Conservation (phyloP, 2,888 invertebrate species). For the Drosophila pseudotakahashii region DNA sequence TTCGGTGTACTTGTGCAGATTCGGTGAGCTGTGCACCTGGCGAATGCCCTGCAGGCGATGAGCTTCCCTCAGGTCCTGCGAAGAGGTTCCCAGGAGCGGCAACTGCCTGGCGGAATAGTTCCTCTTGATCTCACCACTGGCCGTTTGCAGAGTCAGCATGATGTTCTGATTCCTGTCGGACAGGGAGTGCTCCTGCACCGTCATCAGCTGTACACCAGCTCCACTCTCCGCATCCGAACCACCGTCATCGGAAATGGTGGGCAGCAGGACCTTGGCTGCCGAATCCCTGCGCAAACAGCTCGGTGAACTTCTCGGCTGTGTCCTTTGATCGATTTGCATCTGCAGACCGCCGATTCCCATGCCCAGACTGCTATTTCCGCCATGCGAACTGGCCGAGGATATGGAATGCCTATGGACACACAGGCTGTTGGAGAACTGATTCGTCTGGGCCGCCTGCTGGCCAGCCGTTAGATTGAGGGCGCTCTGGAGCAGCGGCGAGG, state of each 20-base stretch:
- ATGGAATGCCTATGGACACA: conserved; percentile 82
- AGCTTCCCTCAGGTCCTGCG: conserved; percentile 80
- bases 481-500: conserved; percentile 84
- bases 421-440: conserved; percentile 74
- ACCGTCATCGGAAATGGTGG: conserved; percentile 81
- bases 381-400: conserved; percentile 80
- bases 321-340: conserved; percentile 83
- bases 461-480: conserved; percentile 82
- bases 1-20: conserved; percentile 82
- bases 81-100: conserved; percentile 81
- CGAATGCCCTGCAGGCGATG: conserved; percentile 77
- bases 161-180: conserved; percentile 81
- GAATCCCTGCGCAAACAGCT: conserved; percentile 81
- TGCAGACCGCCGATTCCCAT: conserved; percentile 73
- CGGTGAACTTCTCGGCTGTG: conserved; percentile 66
- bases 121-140: conserved; percentile 83
- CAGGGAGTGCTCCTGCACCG: conserved; percentile 65
- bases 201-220: conserved; percentile 54
- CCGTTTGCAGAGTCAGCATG: conserved; percentile 82
- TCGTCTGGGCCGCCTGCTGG: conserved; percentile 47
- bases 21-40: conserved; percentile 84
- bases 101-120: conserved; percentile 84
- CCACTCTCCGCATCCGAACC: conserved; percentile 69
- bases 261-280: conserved; percentile 79
- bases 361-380: conserved; percentile 58